Conservation (phyloP, 2,888 invertebrate species). For the Incurvaria masculella region DNA sequence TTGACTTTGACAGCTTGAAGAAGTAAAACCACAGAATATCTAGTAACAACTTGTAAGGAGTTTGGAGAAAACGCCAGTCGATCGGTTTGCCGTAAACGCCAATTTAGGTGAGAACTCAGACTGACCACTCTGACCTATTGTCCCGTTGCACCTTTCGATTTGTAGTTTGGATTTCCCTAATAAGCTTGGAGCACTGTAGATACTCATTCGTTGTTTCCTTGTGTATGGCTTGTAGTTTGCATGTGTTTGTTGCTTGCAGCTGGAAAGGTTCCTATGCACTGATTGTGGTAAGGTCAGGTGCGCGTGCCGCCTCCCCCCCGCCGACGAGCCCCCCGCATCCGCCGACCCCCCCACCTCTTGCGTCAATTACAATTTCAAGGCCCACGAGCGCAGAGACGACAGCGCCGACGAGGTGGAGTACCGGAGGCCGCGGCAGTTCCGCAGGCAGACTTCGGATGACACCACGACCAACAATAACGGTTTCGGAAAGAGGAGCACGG, state of each 20-base stretch:
- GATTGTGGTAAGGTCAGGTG: slow-evolving; percentile 68
- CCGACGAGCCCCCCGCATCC: slow-evolving; percentile 17
- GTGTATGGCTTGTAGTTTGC: slow-evolving; percentile 46
- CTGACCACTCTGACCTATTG: too few species aligned
- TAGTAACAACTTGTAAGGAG: too few species aligned
- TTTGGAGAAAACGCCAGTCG: too few species aligned
- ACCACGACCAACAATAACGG: too few species aligned
- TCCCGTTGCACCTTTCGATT: too few species aligned
- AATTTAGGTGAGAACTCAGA: too few species aligned
- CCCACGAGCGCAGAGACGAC: not conserved
- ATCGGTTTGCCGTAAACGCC: too few species aligned
- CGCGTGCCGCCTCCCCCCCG: slow-evolving; percentile 42
- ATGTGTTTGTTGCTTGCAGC: slow-evolving; percentile 64
- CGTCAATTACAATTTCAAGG: not conserved
- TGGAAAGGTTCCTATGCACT: slow-evolving; percentile 71
- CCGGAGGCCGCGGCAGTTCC: slow-evolving; percentile 9
- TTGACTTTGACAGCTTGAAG: too few species aligned
- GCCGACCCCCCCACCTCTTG: slow-evolving; percentile 1
- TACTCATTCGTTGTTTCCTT: slow-evolving; percentile 32
- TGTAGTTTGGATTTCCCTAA: too few species aligned
- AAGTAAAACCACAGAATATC: too few species aligned
- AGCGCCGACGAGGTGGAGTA: not conserved
- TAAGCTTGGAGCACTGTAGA: too few species aligned
- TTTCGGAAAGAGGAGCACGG: too few species aligned
- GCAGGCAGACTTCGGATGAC: not conserved